phyloP scores from a whole-genome alignment of 2,797 vertebrate genomes.

The Anas bernieri region DNA sequence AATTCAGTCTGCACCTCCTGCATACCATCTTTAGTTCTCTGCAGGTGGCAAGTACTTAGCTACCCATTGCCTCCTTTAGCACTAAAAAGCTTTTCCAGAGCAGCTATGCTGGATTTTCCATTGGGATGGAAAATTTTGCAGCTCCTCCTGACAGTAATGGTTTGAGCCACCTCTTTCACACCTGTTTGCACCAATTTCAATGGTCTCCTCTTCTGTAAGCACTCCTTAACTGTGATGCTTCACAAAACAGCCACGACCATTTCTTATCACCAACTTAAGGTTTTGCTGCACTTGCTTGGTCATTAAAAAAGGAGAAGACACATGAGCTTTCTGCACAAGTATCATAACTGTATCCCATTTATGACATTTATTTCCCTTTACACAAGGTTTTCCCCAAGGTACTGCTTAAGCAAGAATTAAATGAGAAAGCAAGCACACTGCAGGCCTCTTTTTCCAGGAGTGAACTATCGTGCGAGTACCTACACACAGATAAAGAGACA shows the following conservation, averaged over 20 bases:
- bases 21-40: not conserved
- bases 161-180: not conserved
- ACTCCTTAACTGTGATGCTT: not conserved
- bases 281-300: not conserved
- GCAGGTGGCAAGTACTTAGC: not conserved
- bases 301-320: accelerated
- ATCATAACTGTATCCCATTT: not conserved
- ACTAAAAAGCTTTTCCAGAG: not conserved
- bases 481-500: not conserved
- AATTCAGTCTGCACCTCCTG: not conserved
- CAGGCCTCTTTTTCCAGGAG: not conserved
- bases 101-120: not conserved
- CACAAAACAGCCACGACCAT: not conserved
- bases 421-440: not conserved
- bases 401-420: not conserved
- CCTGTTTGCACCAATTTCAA: not conserved
- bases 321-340: not conserved
- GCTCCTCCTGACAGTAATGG: not conserved
- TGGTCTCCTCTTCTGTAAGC: not conserved
- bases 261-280: not conserved
- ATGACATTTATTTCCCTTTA: not conserved
- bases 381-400: not conserved
- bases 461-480: not conserved
- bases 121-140: not conserved
- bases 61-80: not conserved